Evolutionary conservation across 2,797 vertebrate species (phyloP).

Genomic region (Propithecus perrieri): DNA sequence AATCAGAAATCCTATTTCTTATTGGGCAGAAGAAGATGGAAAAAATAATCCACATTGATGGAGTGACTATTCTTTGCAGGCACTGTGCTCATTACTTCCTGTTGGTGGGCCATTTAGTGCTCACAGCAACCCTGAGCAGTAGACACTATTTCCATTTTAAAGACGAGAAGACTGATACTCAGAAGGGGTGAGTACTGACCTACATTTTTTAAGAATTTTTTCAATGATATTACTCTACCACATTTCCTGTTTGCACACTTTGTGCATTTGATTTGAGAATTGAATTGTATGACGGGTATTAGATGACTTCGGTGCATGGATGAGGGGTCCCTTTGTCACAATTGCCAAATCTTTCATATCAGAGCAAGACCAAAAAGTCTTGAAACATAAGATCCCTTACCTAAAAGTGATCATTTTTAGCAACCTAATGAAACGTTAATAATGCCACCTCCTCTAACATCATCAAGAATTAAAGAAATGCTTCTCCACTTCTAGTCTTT

Average conservation of each 20-base stretch:
- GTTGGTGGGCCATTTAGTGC: not conserved
- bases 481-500: not conserved
- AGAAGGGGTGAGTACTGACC: fast-evolving
- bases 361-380: not conserved
- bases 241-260: not conserved
- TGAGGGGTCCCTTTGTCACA: not conserved
- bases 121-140: fast-evolving
- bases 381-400: not conserved
- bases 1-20: not conserved
- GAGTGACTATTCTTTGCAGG: fast-evolving
- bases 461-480: too few species aligned
- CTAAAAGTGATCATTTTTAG: not conserved
- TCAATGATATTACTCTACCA: fast-evolving
- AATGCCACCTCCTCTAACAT: not conserved
- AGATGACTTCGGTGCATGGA: not conserved
- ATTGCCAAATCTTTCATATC: not conserved
- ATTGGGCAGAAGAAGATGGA: not conserved
- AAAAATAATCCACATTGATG: fast-evolving
- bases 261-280: not conserved
- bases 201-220: too few species aligned
- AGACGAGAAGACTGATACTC: not conserved
- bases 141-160: not conserved
- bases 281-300: not conserved
- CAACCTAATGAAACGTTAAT: too few species aligned
- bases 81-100: not conserved